Evolutionary conservation across 2,797 vertebrate species (phyloP).

Genomic region (Mycteria americana): DNA sequence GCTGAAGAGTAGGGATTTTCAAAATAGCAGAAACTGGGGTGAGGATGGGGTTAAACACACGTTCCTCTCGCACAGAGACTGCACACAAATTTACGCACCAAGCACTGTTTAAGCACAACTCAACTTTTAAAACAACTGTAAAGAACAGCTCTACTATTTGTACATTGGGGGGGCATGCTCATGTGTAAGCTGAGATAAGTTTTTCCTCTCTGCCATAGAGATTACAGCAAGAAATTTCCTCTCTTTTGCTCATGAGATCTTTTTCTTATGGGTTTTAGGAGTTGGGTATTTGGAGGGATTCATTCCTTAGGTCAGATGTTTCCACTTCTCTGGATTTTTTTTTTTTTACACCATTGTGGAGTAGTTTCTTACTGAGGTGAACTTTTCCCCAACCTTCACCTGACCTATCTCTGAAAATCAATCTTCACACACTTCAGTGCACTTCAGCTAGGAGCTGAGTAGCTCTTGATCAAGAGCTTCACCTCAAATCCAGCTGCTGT

Average conservation of each 20-base stretch:
- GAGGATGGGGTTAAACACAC: background rate
- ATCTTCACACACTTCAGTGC: background rate
- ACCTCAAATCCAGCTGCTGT: background rate
- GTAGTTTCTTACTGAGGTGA: background rate
- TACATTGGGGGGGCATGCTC: background rate
- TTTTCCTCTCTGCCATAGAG: background rate
- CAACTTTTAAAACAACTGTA: background rate
- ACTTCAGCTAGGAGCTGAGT: background rate
- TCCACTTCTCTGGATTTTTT: background rate
- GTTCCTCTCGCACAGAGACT: background rate
- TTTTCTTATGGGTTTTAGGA: background rate
- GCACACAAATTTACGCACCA: background rate
- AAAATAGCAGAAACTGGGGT: background rate
- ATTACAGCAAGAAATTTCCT: background rate
- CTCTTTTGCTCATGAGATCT: background rate
- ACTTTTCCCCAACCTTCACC: background rate
- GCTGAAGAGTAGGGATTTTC: background rate
- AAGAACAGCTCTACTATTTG: background rate
- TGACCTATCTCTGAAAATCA: background rate
- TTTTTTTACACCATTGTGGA: background rate
- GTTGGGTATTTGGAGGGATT: background rate
- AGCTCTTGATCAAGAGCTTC: background rate
- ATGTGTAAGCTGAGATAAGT: background rate
- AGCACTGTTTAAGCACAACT: background rate
- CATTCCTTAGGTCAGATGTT: background rate